Conservation (phyloP, 1,140 invertebrate species). For the Cydia splendana region DNA sequence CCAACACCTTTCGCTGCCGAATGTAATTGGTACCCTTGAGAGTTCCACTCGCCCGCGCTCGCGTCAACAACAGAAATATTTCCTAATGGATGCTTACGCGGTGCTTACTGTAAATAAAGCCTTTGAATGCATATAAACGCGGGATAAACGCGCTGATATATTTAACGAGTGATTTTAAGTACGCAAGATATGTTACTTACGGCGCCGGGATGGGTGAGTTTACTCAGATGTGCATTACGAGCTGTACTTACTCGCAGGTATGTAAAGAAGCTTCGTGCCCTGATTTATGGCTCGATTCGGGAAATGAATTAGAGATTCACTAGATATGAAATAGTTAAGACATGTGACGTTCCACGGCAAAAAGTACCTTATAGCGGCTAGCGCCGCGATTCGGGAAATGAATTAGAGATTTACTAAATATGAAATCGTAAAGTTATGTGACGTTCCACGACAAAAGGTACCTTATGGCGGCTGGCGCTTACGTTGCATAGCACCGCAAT, state of each 20-base stretch:
- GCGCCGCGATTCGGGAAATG: too few relatives aligned
- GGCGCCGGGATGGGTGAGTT: neutral
- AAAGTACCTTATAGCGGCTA: too few relatives aligned
- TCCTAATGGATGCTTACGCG: neutral
- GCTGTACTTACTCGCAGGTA: neutral
- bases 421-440: too few relatives aligned
- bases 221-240: neutral
- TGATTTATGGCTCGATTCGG: too few relatives aligned
- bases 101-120: too few relatives aligned
- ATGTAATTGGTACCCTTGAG: neutral
- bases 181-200: conserved; percentile 1
- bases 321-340: too few relatives aligned
- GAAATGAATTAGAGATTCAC: too few relatives aligned
- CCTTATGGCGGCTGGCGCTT: too few relatives aligned
- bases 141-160: conserved; percentile 1
- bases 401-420: too few relatives aligned
- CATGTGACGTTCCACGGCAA: too few relatives aligned
- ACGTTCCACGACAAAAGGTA: too few relatives aligned
- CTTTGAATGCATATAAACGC: conserved; percentile 4
- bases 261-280: neutral
- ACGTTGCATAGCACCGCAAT: too few relatives aligned
- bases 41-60: neutral
- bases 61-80: neutral
- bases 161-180: conserved; percentile 8
- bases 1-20: neutral